Conservation (phyloP, 2,113 vertebrate species). For the Cyphomyrus plagiostoma region DNA sequence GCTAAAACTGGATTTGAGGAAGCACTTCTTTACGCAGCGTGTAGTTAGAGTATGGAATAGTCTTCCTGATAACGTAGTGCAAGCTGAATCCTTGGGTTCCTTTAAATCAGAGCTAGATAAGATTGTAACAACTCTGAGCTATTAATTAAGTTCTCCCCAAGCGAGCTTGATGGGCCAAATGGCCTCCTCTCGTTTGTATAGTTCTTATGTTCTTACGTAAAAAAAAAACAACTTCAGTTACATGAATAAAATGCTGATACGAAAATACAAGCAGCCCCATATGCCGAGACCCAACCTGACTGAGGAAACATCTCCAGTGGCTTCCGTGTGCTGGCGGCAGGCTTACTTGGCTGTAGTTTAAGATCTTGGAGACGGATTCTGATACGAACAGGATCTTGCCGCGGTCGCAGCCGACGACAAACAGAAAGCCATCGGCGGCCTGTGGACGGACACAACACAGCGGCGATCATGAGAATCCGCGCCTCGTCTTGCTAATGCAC, state of each 20-base stretch:
- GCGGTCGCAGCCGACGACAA: slow-evolving; percentile 91
- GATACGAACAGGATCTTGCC: slow-evolving; percentile 95
- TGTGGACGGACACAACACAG: slow-evolving; percentile 41
- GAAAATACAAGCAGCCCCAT: neutral
- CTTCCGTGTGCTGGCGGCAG: neutral
- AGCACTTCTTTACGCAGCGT: too few relatives aligned
- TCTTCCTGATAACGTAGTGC: too few relatives aligned
- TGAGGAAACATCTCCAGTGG: neutral
- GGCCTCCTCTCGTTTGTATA: too few relatives aligned
- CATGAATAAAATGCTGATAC: neutral
- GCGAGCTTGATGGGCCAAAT: too few relatives aligned
- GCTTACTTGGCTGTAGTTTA: slow-evolving; percentile 87
- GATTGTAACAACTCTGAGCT: too few relatives aligned
- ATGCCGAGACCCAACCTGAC: neutral
- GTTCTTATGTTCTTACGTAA: too few relatives aligned
- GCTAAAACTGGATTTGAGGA: too few relatives aligned
- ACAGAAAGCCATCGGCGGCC: slow-evolving; percentile 91
- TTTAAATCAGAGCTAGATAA: too few relatives aligned
- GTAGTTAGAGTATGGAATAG: too few relatives aligned
- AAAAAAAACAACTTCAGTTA: neutral
- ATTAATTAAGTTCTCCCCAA: too few relatives aligned
- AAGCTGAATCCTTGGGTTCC: too few relatives aligned
- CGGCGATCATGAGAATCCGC: neutral
- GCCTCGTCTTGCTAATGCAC: neutral
- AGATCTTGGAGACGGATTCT: slow-evolving; percentile 89